A percentile compares a stretch with the other conserved stretches of the same genome.
Evolutionary conservation across 2,888 invertebrate genomes (phyloP).

Genomic region (Eueremaeus valkanovi): DNA sequence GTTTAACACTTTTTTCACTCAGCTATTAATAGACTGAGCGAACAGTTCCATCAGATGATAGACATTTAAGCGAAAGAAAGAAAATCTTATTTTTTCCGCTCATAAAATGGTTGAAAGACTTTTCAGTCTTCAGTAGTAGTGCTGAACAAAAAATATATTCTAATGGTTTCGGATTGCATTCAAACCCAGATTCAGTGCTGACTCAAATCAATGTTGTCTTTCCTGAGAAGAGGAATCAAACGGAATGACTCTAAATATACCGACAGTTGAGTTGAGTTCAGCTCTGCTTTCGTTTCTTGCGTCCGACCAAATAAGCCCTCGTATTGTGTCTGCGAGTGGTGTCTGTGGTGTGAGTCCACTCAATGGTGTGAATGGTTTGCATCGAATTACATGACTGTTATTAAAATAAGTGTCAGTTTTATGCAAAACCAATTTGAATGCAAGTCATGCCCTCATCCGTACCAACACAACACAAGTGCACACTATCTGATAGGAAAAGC

Average conservation of each 20-base stretch:
- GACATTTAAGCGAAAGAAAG: background rate
- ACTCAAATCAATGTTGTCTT: background rate
- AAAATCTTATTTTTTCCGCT: slow-evolving; percentile 7
- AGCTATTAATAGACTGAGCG: slow-evolving; percentile 10
- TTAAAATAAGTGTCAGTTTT: slow-evolving; percentile 27
- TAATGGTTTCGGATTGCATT: slow-evolving; percentile 30
- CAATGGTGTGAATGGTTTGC: background rate
- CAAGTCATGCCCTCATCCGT: slow-evolving; percentile 2
- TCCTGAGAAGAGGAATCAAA: background rate
- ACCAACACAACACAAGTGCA: background rate
- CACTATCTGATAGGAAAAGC: background rate
- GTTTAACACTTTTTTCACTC: slow-evolving; percentile 26
- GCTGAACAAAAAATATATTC: background rate
- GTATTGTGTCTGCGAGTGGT: too few relatives aligned
- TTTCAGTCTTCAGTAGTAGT: background rate
- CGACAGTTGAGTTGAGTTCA: background rate
- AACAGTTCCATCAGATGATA: slow-evolving; percentile 19
- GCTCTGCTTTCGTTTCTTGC: background rate
- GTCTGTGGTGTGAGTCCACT: too few relatives aligned
- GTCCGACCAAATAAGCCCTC: too few relatives aligned
- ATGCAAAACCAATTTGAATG: slow-evolving; percentile 17
- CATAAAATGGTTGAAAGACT: slow-evolving; percentile 27
- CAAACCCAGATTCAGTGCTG: background rate
- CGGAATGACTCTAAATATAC: background rate
- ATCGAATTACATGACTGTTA: slow-evolving; percentile 21